phyloP scores from a whole-genome alignment of 1,140 invertebrate genomes.

The Lineus longissimus region DNA sequence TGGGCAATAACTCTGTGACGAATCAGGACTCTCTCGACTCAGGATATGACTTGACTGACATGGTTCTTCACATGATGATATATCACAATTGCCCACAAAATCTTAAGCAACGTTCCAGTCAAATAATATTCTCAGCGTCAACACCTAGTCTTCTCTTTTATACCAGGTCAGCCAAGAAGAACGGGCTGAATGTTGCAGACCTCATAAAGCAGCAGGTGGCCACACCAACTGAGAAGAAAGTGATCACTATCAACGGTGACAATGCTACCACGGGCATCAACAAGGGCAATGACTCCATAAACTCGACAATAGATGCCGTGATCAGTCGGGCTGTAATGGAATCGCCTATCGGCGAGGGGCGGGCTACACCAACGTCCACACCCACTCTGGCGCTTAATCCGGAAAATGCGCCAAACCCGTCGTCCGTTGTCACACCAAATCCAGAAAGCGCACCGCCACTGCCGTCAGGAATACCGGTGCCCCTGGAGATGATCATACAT shows the following conservation, averaged over 20 bases:
- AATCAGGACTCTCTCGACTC: too few species aligned
- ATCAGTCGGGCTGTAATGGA: slow-evolving; percentile 5
- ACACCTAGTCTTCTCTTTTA: too few species aligned
- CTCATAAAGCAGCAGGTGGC: slow-evolving; percentile 44
- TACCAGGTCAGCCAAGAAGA: slow-evolving; percentile 36
- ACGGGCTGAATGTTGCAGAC: slow-evolving; percentile 52
- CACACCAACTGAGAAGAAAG: slow-evolving; percentile 8
- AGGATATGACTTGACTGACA: too few species aligned
- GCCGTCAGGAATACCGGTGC: slow-evolving; percentile 60
- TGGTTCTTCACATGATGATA: too few species aligned
- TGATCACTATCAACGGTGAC: slow-evolving; percentile 14
- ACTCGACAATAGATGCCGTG: slow-evolving; percentile 14
- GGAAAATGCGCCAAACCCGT: too few species aligned
- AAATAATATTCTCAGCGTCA: too few species aligned
- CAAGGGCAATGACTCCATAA: slow-evolving; percentile 9
- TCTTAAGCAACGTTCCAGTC: too few species aligned
- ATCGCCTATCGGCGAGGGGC: too few species aligned
- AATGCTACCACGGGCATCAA: neutral
- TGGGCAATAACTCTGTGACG: too few species aligned
- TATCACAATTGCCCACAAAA: too few species aligned
- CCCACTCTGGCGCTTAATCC: slow-evolving; percentile 41
- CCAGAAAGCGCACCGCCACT: slow-evolving; percentile 48
- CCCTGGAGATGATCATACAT: slow-evolving; percentile 59
- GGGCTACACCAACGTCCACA: slow-evolving; percentile 32
- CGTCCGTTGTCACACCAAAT: too few species aligned